Evolutionary conservation across 2,797 vertebrate genomes (phyloP).

Genomic region (Acanthurus tractus): DNA sequence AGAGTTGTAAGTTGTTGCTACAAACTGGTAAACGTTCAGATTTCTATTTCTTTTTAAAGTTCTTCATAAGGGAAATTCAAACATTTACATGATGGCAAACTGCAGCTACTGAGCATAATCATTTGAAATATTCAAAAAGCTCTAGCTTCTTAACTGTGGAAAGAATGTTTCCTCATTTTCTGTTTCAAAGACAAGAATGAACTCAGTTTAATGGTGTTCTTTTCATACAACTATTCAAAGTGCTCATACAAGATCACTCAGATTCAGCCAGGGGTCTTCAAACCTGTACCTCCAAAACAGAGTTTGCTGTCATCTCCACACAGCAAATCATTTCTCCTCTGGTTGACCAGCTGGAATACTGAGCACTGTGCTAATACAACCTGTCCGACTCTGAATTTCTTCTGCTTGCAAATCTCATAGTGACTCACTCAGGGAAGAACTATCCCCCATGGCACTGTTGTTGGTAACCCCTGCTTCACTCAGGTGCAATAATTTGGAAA

Average conservation of each 20-base stretch:
- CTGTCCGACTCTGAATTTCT: slow-evolving; percentile 42
- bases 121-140: no score
- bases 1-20: no score
- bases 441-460: slow-evolving; percentile 39
- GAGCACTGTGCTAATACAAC: slow-evolving; percentile 41
- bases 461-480: slow-evolving; percentile 62
- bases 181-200: no score
- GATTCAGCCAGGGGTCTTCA: background rate
- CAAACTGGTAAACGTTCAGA: no score
- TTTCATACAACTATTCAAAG: background rate
- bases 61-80: no score
- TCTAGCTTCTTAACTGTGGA: no score
- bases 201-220: no score
- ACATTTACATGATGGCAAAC: no score
- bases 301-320: no score
- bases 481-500: slow-evolving; percentile 68
- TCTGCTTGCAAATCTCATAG: slow-evolving; percentile 52
- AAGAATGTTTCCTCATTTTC: no score
- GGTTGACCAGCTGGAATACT: slow-evolving; percentile 22
- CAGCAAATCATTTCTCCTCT: slow-evolving; percentile 30
- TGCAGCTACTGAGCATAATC: no score
- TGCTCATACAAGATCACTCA: background rate
- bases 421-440: slow-evolving; percentile 48
- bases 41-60: no score
- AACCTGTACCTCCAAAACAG: background rate